Conservation (phyloP, 2,888 invertebrate species). For the Pristionchus entomophagus region DNA sequence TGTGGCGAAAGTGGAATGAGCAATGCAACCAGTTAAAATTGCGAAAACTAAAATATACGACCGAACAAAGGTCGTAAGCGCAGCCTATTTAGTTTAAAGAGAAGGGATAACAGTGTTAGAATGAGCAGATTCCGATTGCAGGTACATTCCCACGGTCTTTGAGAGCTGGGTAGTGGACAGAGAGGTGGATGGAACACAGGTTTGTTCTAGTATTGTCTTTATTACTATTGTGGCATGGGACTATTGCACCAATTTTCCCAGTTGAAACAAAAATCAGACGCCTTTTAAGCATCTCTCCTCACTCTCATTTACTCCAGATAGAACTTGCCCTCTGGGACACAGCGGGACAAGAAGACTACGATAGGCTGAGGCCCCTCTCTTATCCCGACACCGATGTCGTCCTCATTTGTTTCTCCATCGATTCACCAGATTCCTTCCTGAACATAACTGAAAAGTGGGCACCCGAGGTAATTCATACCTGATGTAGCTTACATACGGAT, state of each 20-base stretch:
- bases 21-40: neutral
- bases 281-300: no score
- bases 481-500: no score
- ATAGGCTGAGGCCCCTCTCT: constrained; percentile 93
- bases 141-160: constrained; percentile 94
- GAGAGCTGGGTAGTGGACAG: constrained; percentile 99
- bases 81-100: no score
- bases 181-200: constrained; percentile 94
- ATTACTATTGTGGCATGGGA: neutral
- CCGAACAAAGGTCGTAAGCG: no score
- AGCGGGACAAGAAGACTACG: constrained; percentile 91
- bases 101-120: no score
- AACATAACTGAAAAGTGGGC: constrained; percentile 99
- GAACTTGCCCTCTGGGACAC: constrained; percentile 98
- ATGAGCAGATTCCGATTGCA: no score
- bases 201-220: constrained; percentile 61
- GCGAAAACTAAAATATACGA: no score
- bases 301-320: constrained; percentile 83
- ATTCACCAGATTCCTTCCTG: constrained; percentile 97
- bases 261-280: no score
- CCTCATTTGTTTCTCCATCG: constrained; percentile 99
- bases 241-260: no score
- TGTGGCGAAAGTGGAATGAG: no score
- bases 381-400: constrained; percentile 99
- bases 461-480: constrained; percentile 92